A percentile compares a stretch with the other conserved stretches of the same genome.
Evolutionary conservation across 2,113 vertebrate genomes (phyloP).

Genomic region (Camarhynchus parvulus): DNA sequence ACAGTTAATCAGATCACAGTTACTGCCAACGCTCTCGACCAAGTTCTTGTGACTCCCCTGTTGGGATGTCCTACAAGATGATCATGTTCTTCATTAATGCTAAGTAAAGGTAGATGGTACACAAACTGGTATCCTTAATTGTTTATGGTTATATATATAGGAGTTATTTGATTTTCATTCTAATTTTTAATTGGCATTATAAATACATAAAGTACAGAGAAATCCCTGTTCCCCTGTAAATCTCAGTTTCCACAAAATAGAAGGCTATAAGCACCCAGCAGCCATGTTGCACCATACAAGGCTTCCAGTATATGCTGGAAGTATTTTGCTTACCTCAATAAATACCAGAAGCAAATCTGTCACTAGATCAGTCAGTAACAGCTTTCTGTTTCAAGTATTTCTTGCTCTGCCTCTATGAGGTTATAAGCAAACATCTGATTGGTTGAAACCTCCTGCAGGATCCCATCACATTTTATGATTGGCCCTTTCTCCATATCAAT

Average conservation of each 20-base stretch:
- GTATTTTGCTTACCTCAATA: neutral
- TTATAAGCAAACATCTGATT: slow-evolving; percentile 19
- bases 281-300: neutral
- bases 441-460: slow-evolving; percentile 43
- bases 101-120: slow-evolving; percentile 1
- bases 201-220: neutral
- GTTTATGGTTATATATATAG: neutral
- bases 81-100: slow-evolving; percentile 30
- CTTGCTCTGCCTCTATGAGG: slow-evolving; percentile 14
- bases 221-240: neutral
- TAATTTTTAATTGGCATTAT: neutral
- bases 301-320: neutral
- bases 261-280: neutral
- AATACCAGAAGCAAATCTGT: slow-evolving; percentile 23
- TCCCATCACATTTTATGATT: slow-evolving; percentile 19
- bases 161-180: neutral
- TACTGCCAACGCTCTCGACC: neutral
- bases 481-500: slow-evolving; percentile 37
- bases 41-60: slow-evolving; percentile 27
- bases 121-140: slow-evolving; percentile 9
- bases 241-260: neutral
- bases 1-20: slow-evolving; percentile 68
- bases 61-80: slow-evolving; percentile 41
- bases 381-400: slow-evolving; percentile 16
- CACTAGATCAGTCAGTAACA: neutral